Evolutionary conservation across 2,113 vertebrate species (phyloP).

Genomic region (Syrrhaptes paradoxus): DNA sequence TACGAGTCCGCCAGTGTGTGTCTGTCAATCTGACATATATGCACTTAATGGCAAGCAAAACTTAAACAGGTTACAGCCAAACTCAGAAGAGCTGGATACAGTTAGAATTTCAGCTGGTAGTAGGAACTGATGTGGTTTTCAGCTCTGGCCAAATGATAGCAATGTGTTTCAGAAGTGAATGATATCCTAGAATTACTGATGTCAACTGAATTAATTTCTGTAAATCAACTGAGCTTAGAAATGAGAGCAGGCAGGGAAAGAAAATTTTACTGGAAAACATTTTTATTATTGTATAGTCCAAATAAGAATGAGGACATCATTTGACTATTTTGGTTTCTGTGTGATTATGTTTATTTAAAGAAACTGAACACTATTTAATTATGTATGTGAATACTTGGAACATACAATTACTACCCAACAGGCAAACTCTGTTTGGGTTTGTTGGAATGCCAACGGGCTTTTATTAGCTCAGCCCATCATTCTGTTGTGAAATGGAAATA

Average conservation of each 20-base stretch:
- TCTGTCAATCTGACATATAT: not conserved
- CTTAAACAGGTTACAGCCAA: not conserved
- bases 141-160: not conserved
- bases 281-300: not conserved
- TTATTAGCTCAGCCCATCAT: slow-evolving; percentile 49
- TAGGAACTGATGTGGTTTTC: not conserved
- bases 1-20: rapidly evolving
- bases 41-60: not conserved
- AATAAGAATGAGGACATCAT: not conserved
- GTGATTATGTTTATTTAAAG: slow-evolving; percentile 33
- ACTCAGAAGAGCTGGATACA: not conserved
- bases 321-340: not conserved
- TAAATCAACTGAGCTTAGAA: not conserved
- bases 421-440: slow-evolving; percentile 34
- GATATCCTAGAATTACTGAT: not conserved
- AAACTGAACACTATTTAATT: slow-evolving; percentile 25
- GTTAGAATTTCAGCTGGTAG: not conserved
- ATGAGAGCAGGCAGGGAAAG: not conserved
- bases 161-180: not conserved
- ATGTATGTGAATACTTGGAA: slow-evolving; percentile 45
- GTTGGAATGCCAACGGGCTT: slow-evolving; percentile 42
- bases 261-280: not conserved
- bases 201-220: not conserved
- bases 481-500: slow-evolving; percentile 49
- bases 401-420: slow-evolving; percentile 33